Conservation (phyloP, 2,797 vertebrate genomes). For the Adelosebastes latens region DNA sequence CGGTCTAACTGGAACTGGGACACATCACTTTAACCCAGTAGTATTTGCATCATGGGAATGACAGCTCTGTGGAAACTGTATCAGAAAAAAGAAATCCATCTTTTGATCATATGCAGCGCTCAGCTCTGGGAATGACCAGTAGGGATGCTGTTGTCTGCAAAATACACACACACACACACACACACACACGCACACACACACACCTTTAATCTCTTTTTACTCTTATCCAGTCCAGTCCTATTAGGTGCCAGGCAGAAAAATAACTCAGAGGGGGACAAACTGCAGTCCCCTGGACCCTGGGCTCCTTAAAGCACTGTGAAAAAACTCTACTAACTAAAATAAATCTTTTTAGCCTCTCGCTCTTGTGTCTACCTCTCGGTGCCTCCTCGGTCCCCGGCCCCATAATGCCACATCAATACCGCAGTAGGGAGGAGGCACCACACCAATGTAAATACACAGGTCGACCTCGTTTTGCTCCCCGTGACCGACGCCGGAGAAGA, state of each 20-base stretch:
- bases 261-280: slow-evolving; percentile 59
- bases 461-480: slow-evolving; percentile 75
- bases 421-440: slow-evolving; percentile 87
- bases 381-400: slow-evolving; percentile 52
- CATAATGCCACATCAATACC: slow-evolving; percentile 87
- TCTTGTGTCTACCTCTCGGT: slow-evolving; percentile 47
- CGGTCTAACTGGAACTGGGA: slow-evolving; percentile 62
- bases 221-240: slow-evolving; percentile 54
- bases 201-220: slow-evolving; percentile 53
- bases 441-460: slow-evolving; percentile 85
- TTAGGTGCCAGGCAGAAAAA: slow-evolving; percentile 47
- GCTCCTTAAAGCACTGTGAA: slow-evolving; percentile 73
- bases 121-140: slow-evolving; percentile 56
- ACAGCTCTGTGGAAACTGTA: slow-evolving; percentile 36
- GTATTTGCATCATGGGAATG: slow-evolving; percentile 42
- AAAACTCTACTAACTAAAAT: slow-evolving; percentile 30
- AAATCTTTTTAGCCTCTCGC: slow-evolving; percentile 50
- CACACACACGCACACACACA: slow-evolving; percentile 1
- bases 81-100: neutral
- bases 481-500: slow-evolving; percentile 66
- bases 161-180: neutral
- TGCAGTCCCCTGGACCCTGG: slow-evolving; percentile 65
- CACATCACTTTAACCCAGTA: slow-evolving; percentile 46
- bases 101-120: slow-evolving; percentile 32
- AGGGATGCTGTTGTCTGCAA: slow-evolving; percentile 72